Evolutionary conservation across 2,113 vertebrate species (phyloP).

Genomic region (Anhinga rufa): DNA sequence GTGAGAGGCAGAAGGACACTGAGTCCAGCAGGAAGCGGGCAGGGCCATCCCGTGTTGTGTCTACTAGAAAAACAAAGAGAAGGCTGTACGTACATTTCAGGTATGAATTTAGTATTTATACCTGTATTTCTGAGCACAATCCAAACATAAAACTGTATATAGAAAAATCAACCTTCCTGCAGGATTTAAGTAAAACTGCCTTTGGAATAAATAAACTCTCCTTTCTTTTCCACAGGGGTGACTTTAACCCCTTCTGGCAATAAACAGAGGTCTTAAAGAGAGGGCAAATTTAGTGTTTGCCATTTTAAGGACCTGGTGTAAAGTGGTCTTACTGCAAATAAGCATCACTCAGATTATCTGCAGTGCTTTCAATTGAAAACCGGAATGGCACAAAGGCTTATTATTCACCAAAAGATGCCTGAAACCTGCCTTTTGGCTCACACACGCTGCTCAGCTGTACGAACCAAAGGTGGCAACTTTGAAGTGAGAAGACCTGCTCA

Average conservation of each 20-base stretch:
- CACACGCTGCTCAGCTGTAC: fast-evolving
- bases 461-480: neutral
- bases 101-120: neutral
- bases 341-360: neutral
- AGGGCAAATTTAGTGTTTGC: neutral
- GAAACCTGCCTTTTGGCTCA: neutral
- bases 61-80: neutral
- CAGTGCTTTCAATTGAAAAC: neutral
- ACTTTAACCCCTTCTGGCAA: neutral
- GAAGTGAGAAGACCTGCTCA: neutral
- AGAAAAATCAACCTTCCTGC: neutral
- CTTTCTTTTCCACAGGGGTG: neutral
- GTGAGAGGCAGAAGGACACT: neutral
- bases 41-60: neutral
- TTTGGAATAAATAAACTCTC: neutral
- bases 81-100: neutral
- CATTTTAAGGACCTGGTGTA: neutral
- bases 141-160: neutral
- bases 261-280: neutral
- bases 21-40: neutral
- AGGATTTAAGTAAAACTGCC: neutral
- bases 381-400: neutral
- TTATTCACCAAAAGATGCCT: neutral
- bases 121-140: neutral
- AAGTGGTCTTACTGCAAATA: neutral